Conservation (phyloP, 2,113 vertebrate genomes). For the Gasterosteus nipponicus region DNA sequence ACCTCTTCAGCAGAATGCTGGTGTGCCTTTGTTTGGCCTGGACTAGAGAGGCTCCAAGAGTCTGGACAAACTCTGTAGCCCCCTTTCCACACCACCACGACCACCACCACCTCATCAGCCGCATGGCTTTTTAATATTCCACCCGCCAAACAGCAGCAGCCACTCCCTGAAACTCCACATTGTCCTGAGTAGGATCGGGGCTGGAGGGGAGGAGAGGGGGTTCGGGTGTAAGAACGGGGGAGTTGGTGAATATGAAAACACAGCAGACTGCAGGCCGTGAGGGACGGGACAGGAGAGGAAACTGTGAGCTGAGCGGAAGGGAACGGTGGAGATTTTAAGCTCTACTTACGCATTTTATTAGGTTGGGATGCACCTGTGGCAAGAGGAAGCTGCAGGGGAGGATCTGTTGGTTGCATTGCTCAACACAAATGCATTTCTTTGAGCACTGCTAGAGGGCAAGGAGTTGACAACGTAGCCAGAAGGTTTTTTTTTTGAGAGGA, state of each 20-base stretch:
- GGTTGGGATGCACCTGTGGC: slow-evolving; percentile 31
- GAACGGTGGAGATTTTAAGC: not conserved
- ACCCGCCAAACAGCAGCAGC: slow-evolving; percentile 43
- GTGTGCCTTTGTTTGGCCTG: slow-evolving; percentile 66
- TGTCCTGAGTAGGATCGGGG: slow-evolving; percentile 46
- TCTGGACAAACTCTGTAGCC: slow-evolving; percentile 39
- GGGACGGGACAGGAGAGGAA: not conserved
- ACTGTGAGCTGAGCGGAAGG: not conserved
- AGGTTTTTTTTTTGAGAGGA: not conserved
- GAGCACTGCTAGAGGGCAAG: slow-evolving; percentile 7
- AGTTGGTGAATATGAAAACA: slow-evolving; percentile 11
- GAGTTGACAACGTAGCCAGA: not conserved
- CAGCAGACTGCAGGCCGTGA: not conserved
- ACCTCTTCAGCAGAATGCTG: slow-evolving; percentile 13
- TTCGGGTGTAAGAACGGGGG: not conserved
- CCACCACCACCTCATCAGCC: not conserved
- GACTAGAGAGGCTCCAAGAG: slow-evolving; percentile 64
- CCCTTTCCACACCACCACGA: not conserved
- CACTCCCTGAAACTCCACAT: slow-evolving; percentile 78
- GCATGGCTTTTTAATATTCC: slow-evolving; percentile 26
- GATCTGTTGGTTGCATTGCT: slow-evolving; percentile 27
- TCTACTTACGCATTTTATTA: slow-evolving; percentile 24
- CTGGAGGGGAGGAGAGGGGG: not conserved
- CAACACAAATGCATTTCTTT: slow-evolving; percentile 23
- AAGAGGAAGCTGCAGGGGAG: not conserved